phyloP scores from a whole-genome alignment of 2,888 invertebrate species.

The Drosophila atroscutellata region DNA sequence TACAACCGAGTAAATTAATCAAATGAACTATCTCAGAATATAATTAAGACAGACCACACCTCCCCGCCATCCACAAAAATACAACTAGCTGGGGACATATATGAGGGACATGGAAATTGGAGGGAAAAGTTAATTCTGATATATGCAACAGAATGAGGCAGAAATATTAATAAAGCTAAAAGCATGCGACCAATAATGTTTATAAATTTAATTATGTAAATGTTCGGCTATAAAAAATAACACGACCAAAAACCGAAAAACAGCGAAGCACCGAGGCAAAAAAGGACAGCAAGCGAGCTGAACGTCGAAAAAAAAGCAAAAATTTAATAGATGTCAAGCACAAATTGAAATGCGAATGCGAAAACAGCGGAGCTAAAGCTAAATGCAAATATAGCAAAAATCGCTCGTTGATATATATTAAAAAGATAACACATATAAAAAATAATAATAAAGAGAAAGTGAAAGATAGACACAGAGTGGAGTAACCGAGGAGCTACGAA shows the following conservation, averaged over 20 bases:
- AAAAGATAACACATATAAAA: neutral
- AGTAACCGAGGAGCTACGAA: neutral
- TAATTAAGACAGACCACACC: constrained; percentile 64
- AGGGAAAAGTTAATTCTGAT: constrained; percentile 21
- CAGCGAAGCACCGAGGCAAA: neutral
- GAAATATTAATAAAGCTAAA: constrained; percentile 75
- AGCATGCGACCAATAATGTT: constrained; percentile 76
- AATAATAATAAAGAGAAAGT: neutral
- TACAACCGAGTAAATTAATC: constrained; percentile 53
- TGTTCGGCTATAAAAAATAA: constrained; percentile 64
- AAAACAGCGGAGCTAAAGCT: constrained; percentile 30
- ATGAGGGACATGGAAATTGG: neutral
- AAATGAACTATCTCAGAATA: constrained; percentile 54
- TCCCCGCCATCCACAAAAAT: constrained; percentile 10
- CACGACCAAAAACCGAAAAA: constrained; percentile 6
- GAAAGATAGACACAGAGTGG: neutral
- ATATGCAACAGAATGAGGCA: constrained; percentile 58
- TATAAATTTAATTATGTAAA: constrained; percentile 80
- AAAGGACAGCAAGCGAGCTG: neutral
- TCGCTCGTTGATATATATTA: constrained; percentile 29
- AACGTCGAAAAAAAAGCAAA: constrained; percentile 37
- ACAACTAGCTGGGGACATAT: constrained; percentile 2
- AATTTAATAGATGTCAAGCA: constrained; percentile 80
- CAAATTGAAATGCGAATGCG: constrained; percentile 65
- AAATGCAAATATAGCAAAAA: constrained; percentile 44